Evolutionary conservation across 2,888 invertebrate genomes (phyloP).

Genomic region (Drosophila neoperkinsi): DNA sequence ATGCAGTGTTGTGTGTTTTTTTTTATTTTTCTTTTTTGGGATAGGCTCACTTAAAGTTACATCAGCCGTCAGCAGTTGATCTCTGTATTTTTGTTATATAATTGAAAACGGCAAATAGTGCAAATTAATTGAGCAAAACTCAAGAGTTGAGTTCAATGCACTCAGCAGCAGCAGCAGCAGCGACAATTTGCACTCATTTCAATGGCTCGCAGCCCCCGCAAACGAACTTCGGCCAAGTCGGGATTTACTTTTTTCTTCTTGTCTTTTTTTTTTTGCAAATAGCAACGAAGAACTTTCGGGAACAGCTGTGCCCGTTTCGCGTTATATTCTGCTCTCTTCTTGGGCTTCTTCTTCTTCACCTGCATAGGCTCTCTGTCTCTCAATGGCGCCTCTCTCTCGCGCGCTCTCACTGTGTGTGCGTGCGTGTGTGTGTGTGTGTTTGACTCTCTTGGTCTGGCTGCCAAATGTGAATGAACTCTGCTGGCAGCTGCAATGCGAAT

Average conservation of each 20-base stretch:
- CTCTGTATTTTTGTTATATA: constrained; percentile 32
- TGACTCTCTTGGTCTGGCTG: constrained; percentile 48
- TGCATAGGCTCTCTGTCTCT: constrained; percentile 36
- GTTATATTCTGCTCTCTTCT: constrained; percentile 23
- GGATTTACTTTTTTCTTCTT: constrained; percentile 38
- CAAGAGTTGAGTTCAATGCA: constrained; percentile 69
- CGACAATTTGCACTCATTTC: constrained; percentile 76
- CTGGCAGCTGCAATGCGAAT: constrained; percentile 74
- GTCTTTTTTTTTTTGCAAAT: constrained; percentile 11
- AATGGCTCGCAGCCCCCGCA: constrained; percentile 58
- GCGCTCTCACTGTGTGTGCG: constrained; percentile 9
- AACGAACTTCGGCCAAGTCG: constrained; percentile 42
- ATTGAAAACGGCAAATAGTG: constrained; percentile 38
- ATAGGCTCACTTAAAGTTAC: constrained; percentile 41
- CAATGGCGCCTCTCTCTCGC: constrained; percentile 13
- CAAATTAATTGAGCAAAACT: constrained; percentile 36
- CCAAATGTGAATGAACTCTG: constrained; percentile 82
- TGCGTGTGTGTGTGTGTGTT: neutral
- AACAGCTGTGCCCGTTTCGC: constrained; percentile 71
- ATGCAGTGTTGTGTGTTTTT: constrained; percentile 12
- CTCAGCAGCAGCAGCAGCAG: constrained; percentile 28
- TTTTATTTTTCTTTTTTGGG: constrained; percentile 22
- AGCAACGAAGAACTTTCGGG: constrained; percentile 69
- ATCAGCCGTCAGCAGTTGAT: constrained; percentile 26
- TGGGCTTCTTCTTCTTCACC: constrained; percentile 32